Evolutionary conservation across 2,113 vertebrate genomes (phyloP), one percentile per base, ranked within the genome.

Genomic region (Ammospiza caudacuta): DNA sequence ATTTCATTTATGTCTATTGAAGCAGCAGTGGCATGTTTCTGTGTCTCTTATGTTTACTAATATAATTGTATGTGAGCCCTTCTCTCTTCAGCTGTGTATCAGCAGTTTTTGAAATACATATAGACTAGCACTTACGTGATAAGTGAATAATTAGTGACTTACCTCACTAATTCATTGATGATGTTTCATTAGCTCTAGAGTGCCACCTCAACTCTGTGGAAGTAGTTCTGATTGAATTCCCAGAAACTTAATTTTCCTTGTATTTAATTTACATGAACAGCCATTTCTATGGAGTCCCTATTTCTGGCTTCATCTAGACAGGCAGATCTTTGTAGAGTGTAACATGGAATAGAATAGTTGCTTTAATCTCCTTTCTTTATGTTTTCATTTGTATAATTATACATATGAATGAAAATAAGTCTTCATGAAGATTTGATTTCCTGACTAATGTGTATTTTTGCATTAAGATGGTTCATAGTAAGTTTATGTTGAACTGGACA

Each of bases 151-250:
- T 37, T 58, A 69, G 17, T 37, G 54, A 66, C 28, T 27, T 81
- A 9, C 1, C 1, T 74, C n/a, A 67, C 15, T 58, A 54, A 37
- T 57, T 58, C 8, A 18, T 37, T 79, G 19, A 3, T 5, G 3
- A 3, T 59, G 7, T 58, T 73, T 72, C 61, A 74, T 69, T 66
- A 46, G 9, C 29, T 75, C 23, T 69, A 6, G 28, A 79, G 29
- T 39, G 6, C 41, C 35, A 82, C 10, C 9, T 27, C 13, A 37
- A 2, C 22, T 67, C 9, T 0, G 0, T 41, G 59, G 49, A 69
- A 85, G n/a, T 33, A 3, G 12, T 52, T 47, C 21, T 61, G 17
- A 17, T 6, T 66, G 14, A 17, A n/a, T 73, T 76, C 16, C 64
- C 28, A 58, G 66, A 67, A 62, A 24, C 4, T 55, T 84, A 5